phyloP scores from a whole-genome alignment of 2,888 invertebrate species.

The Sialis fuliginosa region DNA sequence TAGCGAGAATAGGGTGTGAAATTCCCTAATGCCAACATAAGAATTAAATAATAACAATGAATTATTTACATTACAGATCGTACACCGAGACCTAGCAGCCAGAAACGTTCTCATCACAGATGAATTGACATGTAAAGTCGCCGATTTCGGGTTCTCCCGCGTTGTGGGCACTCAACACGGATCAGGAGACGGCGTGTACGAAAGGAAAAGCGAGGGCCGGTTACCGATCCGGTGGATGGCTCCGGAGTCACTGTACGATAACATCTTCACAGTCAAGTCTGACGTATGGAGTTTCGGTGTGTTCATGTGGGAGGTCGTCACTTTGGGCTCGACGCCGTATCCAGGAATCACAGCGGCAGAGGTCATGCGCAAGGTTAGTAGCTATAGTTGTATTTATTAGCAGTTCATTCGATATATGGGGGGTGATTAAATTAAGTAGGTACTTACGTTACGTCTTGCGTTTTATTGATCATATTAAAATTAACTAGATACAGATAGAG shows the following conservation, averaged over 20 bases:
- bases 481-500: too few species aligned
- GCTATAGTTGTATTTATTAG: too few species aligned
- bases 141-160: conserved; percentile 86
- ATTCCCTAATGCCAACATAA: too few species aligned
- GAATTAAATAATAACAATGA: background rate
- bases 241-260: conserved; percentile 85
- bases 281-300: conserved; percentile 95
- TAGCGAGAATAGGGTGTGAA: too few species aligned
- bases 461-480: too few species aligned
- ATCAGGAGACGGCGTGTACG: conserved; percentile 36
- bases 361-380: conserved; percentile 65
- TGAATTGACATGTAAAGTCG: conserved; percentile 78
- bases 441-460: too few species aligned
- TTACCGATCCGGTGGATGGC: conserved; percentile 81
- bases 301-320: conserved; percentile 90
- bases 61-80: conserved; percentile 37
- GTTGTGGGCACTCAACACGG: conserved; percentile 68
- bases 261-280: conserved; percentile 82
- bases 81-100: conserved; percentile 80
- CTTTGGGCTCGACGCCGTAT: conserved; percentile 87
- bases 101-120: conserved; percentile 76
- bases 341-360: conserved; percentile 84
- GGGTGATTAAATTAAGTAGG: too few species aligned
- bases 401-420: too few species aligned
- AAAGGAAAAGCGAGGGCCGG: conserved; percentile 62